phyloP scores from a whole-genome alignment of 1,140 invertebrate species.

The Rhagoletis zephyria region DNA sequence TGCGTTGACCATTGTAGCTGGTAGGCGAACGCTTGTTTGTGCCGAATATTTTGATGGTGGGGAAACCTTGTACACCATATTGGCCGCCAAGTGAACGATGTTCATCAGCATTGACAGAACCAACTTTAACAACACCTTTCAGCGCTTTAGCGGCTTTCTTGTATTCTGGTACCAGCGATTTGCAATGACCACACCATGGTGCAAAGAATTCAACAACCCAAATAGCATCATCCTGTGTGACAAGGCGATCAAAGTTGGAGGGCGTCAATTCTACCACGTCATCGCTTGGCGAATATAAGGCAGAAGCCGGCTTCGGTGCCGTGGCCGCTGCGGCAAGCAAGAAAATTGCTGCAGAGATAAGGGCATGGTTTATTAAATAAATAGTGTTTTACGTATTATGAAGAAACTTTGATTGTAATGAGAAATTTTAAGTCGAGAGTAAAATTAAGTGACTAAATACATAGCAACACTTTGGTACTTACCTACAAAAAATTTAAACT shows the following conservation, averaged over 20 bases:
- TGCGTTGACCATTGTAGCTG: slow-evolving; percentile 90
- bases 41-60: slow-evolving; percentile 96
- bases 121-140: slow-evolving; percentile 95
- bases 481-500: slow-evolving; percentile 30
- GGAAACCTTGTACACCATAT: slow-evolving; percentile 92
- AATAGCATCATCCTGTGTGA: slow-evolving; percentile 87
- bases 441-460: too few species aligned
- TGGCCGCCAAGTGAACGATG: slow-evolving; percentile 86
- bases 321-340: neutral
- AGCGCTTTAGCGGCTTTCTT: slow-evolving; percentile 89
- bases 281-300: slow-evolving; percentile 85
- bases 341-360: slow-evolving; percentile 18
- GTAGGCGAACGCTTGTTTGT: slow-evolving; percentile 88
- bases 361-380: neutral
- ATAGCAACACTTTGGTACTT: neutral
- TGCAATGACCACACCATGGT: slow-evolving; percentile 93
- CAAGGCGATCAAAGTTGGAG: slow-evolving; percentile 90
- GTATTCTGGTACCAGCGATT: slow-evolving; percentile 88
- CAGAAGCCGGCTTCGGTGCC: slow-evolving; percentile 73
- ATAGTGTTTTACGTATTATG: too few species aligned
- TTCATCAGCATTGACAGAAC: slow-evolving; percentile 92
- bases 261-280: slow-evolving; percentile 93
- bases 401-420: too few species aligned
- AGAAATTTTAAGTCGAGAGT: too few species aligned
- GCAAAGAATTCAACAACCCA: slow-evolving; percentile 93